These are phyloP conservation scores for Myotis lucifugus DNA, from an alignment of 2,113 vertebrate species.

Conservation along the genomic window DNA sequence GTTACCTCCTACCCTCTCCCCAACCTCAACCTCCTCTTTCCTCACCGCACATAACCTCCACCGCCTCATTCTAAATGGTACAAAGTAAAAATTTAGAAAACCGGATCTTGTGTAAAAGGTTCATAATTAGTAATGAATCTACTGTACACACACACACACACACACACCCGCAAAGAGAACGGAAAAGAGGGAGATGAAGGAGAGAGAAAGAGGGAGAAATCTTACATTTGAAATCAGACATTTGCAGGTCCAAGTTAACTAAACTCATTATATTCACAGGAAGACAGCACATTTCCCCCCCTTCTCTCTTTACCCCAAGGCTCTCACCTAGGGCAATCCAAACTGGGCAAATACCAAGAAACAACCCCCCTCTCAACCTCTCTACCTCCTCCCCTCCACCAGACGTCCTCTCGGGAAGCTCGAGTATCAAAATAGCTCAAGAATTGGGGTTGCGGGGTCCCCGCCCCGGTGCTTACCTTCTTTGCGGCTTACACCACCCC, in stretches of 20 bases:
- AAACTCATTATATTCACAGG: conserved; percentile 83
- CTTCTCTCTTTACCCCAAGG: conserved; percentile 60
- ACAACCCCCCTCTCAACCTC: conserved; percentile 67
- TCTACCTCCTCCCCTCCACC: conserved; percentile 64
- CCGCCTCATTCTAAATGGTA: conserved; percentile 72
- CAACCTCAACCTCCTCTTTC: conserved; percentile 53
- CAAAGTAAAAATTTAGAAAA: conserved; percentile 80
- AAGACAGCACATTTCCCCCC: conserved; percentile 60
- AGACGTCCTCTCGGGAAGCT: conserved; percentile 56
- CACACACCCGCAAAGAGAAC: conserved; percentile 72
- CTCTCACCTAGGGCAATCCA: conserved; percentile 80
- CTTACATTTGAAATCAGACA: conserved; percentile 80
- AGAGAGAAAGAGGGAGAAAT: conserved; percentile 61
- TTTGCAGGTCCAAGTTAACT: conserved; percentile 82
- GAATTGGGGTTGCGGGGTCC: conserved; percentile 69
- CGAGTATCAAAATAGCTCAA: conserved; percentile 70
- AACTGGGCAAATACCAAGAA: conserved; percentile 83
- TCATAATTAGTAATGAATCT: conserved; percentile 76
- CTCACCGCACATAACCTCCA: conserved; percentile 54
- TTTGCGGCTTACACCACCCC: conserved; percentile 93
- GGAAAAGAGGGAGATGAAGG: conserved; percentile 56
- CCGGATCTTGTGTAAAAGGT: conserved; percentile 73
- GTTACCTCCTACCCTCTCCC: conserved; percentile 70
- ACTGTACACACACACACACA: conserved; percentile 72
- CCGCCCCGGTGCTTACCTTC: conserved; percentile 92